phyloP scores from a whole-genome alignment of 2,113 vertebrate species.

The Nothocercus nigrocapillus region DNA sequence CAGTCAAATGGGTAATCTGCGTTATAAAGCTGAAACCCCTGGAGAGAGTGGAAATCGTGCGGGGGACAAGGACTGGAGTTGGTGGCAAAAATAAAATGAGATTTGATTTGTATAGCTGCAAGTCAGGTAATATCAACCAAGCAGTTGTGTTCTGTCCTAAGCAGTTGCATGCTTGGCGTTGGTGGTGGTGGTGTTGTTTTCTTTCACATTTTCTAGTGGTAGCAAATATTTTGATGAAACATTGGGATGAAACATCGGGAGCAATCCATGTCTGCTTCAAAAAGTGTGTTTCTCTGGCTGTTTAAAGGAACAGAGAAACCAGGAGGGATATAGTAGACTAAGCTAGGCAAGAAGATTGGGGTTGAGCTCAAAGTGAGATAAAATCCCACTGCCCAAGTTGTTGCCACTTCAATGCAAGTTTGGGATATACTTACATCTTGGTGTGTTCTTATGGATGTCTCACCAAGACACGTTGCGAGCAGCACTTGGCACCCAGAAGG shows the following conservation, averaged over 20 bases:
- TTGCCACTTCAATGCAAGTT: neutral
- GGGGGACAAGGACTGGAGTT: neutral
- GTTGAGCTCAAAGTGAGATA: neutral
- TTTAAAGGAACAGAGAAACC: neutral
- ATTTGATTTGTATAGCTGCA: neutral
- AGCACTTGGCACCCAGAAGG: rapidly evolving
- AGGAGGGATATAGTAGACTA: too few relatives aligned
- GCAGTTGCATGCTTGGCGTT: neutral
- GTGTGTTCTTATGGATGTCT: neutral
- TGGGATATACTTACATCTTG: neutral
- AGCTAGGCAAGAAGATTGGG: neutral
- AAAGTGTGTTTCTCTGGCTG: neutral
- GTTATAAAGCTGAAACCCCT: neutral
- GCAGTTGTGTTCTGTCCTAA: neutral
- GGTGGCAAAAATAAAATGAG: neutral
- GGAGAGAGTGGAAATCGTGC: neutral
- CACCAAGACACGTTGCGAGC: rapidly evolving
- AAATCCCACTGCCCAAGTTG: neutral
- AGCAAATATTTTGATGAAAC: neutral
- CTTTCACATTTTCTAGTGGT: rapidly evolving
- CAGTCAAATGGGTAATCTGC: rapidly evolving
- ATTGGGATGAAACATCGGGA: too few relatives aligned
- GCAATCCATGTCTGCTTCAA: neutral
- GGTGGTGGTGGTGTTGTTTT: neutral
- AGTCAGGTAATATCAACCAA: neutral